Evolutionary conservation across 1,140 invertebrate species (phyloP).

Genomic region (Procambarus clarkii): DNA sequence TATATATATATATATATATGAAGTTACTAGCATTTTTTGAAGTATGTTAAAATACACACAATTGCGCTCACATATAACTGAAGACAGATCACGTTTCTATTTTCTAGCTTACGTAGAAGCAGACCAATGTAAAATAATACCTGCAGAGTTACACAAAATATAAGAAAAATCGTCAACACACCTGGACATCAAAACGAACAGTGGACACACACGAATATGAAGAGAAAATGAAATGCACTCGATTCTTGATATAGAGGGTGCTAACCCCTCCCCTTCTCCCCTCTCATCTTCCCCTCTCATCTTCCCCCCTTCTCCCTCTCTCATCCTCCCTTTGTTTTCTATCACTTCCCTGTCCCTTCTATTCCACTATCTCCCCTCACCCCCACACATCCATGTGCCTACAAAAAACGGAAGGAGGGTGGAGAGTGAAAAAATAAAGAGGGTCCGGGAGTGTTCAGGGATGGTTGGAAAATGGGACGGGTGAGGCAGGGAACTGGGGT

Average conservation of each 20-base stretch:
- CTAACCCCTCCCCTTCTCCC: background rate
- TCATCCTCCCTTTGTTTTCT: background rate
- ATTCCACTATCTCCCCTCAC: no score
- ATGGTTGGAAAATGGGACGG: background rate
- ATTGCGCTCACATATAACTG: no score
- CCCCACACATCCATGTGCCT: background rate
- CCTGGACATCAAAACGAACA: no score
- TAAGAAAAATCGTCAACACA: no score
- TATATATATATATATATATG: no score
- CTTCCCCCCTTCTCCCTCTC: background rate
- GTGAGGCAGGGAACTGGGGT: slow-evolving; percentile 7
- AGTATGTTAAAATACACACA: no score
- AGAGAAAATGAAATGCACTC: background rate
- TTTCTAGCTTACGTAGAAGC: no score
- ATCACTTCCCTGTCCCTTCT: background rate
- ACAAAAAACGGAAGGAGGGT: slow-evolving; percentile 11
- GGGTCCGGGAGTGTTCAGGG: background rate
- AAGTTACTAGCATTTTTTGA: no score
- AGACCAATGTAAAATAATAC: no score
- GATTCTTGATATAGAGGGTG: background rate
- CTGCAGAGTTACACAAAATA: no score
- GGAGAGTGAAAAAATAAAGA: slow-evolving; percentile 6
- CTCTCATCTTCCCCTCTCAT: background rate
- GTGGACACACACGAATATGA: no score
- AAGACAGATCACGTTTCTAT: no score